Conservation (phyloP, 2,797 vertebrate genomes). For the Rhynchotus rufescens region DNA sequence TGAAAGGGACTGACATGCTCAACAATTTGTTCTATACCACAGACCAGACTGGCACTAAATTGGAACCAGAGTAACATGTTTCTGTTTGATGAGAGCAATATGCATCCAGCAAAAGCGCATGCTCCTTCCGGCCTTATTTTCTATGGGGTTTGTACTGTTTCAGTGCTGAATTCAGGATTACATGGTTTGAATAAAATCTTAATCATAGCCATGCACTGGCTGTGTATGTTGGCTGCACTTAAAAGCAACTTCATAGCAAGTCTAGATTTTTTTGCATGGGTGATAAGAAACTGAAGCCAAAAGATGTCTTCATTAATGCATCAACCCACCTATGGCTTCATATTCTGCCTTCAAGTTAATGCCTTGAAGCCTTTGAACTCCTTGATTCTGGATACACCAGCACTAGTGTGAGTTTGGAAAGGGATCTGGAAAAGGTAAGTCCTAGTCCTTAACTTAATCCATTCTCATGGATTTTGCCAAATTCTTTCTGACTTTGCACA, state of each 20-base stretch:
- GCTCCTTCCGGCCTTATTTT: not conserved
- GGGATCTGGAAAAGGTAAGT: not conserved
- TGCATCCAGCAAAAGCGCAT: constrained; percentile 6
- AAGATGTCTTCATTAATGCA: not conserved
- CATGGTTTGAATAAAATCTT: constrained; percentile 49
- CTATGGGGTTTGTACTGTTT: not conserved
- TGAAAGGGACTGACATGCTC: constrained; percentile 60
- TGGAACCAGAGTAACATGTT: constrained; percentile 42
- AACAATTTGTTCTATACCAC: constrained; percentile 67
- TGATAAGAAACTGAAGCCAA: constrained; percentile 11
- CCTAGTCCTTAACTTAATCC: no score
- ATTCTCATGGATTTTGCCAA: not conserved
- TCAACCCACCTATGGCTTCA: not conserved
- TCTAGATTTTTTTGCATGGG: not conserved
- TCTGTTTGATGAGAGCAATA: not conserved
- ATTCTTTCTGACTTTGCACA: not conserved
- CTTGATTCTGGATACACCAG: not conserved
- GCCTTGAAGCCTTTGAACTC: not conserved
- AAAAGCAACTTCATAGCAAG: not conserved
- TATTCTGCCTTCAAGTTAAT: not conserved
- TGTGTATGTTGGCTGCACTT: not conserved
- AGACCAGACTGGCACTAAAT: constrained; percentile 57
- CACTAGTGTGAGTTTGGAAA: not conserved
- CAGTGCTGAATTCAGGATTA: not conserved
- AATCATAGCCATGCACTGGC: constrained; percentile 21